Evolutionary conservation across 2,888 invertebrate genomes (phyloP).

Genomic region (Halictus ligatus): DNA sequence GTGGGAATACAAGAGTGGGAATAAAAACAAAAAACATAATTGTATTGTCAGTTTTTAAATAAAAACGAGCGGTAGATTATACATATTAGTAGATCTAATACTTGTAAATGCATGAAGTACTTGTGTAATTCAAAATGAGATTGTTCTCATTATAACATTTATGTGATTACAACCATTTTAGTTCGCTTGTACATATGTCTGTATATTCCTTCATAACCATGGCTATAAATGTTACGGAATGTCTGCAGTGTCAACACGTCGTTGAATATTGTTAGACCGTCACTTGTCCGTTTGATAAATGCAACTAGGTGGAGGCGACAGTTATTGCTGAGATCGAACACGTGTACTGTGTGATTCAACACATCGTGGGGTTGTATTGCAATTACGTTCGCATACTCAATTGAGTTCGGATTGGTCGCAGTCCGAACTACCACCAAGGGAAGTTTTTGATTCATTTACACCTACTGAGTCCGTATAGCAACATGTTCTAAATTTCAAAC

Average conservation of each 20-base stretch:
- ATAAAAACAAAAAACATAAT: too few species aligned
- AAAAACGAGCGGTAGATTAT: too few species aligned
- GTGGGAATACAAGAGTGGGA: too few species aligned
- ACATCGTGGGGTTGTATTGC: background rate
- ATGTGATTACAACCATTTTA: background rate
- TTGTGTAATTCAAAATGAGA: too few species aligned
- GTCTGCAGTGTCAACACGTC: constrained; percentile 1
- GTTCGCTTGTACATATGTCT: background rate
- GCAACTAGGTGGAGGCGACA: constrained; percentile 1
- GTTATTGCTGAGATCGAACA: constrained; percentile 23
- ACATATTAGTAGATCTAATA: too few species aligned
- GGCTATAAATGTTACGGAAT: constrained; percentile 1
- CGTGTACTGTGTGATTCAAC: constrained; percentile 18
- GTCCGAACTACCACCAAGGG: background rate
- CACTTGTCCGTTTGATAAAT: constrained; percentile 25
- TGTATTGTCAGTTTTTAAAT: too few species aligned
- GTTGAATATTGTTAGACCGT: background rate
- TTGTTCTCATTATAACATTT: too few species aligned
- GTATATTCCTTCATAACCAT: background rate
- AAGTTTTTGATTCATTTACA: background rate
- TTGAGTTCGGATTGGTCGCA: background rate
- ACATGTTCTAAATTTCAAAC: too few species aligned
- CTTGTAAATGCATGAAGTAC: too few species aligned
- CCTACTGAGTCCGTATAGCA: too few species aligned
- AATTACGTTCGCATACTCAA: constrained; percentile 5